Evolutionary conservation across 1,140 invertebrate genomes (phyloP), one percentile per base, ranked within the genome.

Genomic region (Drosophila tropicalis): DNA sequence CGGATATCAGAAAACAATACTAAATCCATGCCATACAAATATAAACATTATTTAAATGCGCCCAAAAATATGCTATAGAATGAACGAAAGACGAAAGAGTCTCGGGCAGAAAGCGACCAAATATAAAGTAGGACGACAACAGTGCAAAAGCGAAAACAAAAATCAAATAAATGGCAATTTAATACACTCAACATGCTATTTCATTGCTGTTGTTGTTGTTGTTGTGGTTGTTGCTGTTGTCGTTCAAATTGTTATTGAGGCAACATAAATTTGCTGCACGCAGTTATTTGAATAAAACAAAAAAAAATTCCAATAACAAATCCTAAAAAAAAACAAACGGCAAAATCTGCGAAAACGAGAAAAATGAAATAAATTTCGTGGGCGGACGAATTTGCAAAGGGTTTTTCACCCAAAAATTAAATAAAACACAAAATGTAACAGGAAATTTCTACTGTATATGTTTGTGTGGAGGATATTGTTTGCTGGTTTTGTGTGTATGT

Each of bases 161-260:
- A 86, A 87, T 87, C 83, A 83, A 87, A 86, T 86, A 86, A 86
- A 86, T 86, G 83, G 70, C 83, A 86, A 86, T 86, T 86, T 86
- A 86, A 86, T 86, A 86, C 84, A 86, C 79, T 87, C 83, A 82
- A 87, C 83, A 87, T 83, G 70, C 69, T 72, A 70, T 86, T 87
- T 79, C 67, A 68, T 73, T 13, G 10, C 3, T 34, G 63, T 60
- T 58, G 47, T 65, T 66, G 60, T 62, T 62, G 34, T 29, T 34
- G 63, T 60, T 58, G 47, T 65, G 63, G 60, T 62, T 62, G 34
- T 29, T 74, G 57, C 64, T 78, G 44, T 54, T 65, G 63, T 56
- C 68, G 41, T 76, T 65, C 70, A 83, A 86, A 86, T 86, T 86
- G 79, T 87, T 86, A 87, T 86, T 86, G 83, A 73, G 71, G 85